Evolutionary conservation across 2,113 vertebrate genomes (phyloP), one percentile per base, ranked within the genome.

Genomic region (Ophthalmolycus amberensis): DNA sequence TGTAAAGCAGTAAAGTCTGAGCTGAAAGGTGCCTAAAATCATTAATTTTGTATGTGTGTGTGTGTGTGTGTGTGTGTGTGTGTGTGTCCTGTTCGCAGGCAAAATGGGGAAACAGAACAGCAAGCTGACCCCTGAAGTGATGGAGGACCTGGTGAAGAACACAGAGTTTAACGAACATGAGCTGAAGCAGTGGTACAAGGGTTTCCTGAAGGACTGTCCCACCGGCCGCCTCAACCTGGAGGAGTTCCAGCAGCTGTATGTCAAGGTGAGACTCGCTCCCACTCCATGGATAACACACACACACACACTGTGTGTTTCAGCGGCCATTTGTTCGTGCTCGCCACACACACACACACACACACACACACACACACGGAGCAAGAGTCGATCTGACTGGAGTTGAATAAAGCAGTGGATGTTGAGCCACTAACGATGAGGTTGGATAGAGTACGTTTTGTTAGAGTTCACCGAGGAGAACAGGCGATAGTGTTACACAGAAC

Each of bases 81-180:
- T 68, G 56, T 69, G 32, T 29, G 73, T 29, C 11, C 50, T 20
- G 68, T 16, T 22, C 44, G 29, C 75, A 94, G 94, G 87, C 88
- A 91, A 86, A 87, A 94, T 94, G 93, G 94, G 93, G 89, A 94
- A 99, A 91, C 97, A 99, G 90, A 99, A 98, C 87, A 99, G 97
- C 95, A 99, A 99, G 89, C 96, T 99, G 93, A 97, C 97, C 90
- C 97, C 97, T n/a, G 97, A 99, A 92, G 97, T 98, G 89, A 98
- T 99, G 97, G 97, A 98, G 85, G 97, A 99, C 90, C 96, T 99
- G 94, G 97, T 99, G 95, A 99, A 92, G 91, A 94, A 79, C 82
- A 98, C 97, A 15, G 97, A 98, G 92, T 98, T 98, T 93, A 98
- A 98, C 1, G 97, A 98, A 83, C 97, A 98, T 0, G 97, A 98